A percentile compares a stretch with the other conserved stretches of the same genome.
Conservation (phyloP, 1,140 invertebrate species). For the Pseudoatta argentina region DNA sequence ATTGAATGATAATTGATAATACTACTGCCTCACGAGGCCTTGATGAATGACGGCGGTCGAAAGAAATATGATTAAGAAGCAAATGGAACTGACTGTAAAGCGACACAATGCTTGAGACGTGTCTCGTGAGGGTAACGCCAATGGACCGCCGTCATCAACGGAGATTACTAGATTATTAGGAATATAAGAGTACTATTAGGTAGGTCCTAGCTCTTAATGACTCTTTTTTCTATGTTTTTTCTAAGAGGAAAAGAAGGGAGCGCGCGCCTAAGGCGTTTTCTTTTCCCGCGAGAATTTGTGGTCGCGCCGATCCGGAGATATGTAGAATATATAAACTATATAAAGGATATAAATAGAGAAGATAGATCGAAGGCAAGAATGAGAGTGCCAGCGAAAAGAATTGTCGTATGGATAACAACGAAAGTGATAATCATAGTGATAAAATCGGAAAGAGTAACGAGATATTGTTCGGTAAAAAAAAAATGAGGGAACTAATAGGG, state of each 20-base stretch:
- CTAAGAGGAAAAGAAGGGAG: constrained; percentile 61
- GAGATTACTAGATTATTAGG: constrained; percentile 86
- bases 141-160: constrained; percentile 81
- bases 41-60: constrained; percentile 81
- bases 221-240: constrained; percentile 70
- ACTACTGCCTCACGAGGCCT: constrained; percentile 85
- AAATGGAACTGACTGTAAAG: not conserved
- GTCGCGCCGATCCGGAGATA: constrained; percentile 67
- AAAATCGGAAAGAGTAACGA: constrained; percentile 16
- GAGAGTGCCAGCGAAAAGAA: constrained; percentile 17
- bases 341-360: not conserved
- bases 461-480: constrained; percentile 6
- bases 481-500: not conserved
- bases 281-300: constrained; percentile 64
- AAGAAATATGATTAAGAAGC: constrained; percentile 38
- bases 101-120: constrained; percentile 21
- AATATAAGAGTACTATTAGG: constrained; percentile 80
- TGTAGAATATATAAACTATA: constrained; percentile 6
- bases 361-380: constrained; percentile 34
- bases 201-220: constrained; percentile 76
- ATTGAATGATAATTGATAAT: constrained; percentile 78
- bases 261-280: constrained; percentile 53
- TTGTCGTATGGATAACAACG: constrained; percentile 32
- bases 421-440: constrained; percentile 67
- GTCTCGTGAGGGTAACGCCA: constrained; percentile 36